Percentiles rank a stretch among this genome's conserved stretches.
Evolutionary conservation across 2,888 invertebrate species (phyloP).

Genomic region (Tipula helvola): DNA sequence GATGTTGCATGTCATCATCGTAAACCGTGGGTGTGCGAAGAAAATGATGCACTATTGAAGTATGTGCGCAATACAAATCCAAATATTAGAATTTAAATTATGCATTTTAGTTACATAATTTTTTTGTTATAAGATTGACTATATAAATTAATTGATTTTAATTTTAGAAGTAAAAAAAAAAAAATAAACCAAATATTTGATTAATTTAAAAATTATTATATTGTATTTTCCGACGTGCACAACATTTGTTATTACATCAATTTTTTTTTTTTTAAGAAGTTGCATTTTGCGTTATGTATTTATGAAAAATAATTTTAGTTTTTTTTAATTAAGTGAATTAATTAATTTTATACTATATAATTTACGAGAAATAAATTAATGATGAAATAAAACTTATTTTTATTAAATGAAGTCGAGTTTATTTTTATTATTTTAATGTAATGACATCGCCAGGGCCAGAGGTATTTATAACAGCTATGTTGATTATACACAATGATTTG

Average conservation of each 20-base stretch:
- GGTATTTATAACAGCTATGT: too few relatives aligned
- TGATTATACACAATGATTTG: too few relatives aligned
- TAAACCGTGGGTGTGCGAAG: constrained; percentile 81
- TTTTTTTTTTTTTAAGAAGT: neutral
- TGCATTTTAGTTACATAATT: neutral
- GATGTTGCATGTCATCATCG: constrained; percentile 84
- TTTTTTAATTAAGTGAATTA: neutral
- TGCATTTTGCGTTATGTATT: neutral
- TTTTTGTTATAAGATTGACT: neutral
- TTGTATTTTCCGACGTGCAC: neutral
- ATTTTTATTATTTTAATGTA: too few relatives aligned
- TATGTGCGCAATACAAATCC: constrained; percentile 75
- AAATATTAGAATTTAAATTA: constrained; percentile 51
- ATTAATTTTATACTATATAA: neutral
- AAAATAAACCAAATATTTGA: neutral
- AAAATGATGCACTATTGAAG: constrained; percentile 73
- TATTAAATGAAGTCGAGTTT: neutral
- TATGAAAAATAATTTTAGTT: neutral
- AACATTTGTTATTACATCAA: neutral
- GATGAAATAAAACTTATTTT: neutral
- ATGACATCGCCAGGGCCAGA: too few relatives aligned
- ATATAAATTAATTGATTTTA: neutral
- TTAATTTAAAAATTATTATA: neutral
- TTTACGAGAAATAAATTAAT: neutral
- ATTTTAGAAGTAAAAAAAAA: neutral